phyloP scores from a whole-genome alignment of 2,888 invertebrate genomes.

The Scrobipalpa atriplicella region DNA sequence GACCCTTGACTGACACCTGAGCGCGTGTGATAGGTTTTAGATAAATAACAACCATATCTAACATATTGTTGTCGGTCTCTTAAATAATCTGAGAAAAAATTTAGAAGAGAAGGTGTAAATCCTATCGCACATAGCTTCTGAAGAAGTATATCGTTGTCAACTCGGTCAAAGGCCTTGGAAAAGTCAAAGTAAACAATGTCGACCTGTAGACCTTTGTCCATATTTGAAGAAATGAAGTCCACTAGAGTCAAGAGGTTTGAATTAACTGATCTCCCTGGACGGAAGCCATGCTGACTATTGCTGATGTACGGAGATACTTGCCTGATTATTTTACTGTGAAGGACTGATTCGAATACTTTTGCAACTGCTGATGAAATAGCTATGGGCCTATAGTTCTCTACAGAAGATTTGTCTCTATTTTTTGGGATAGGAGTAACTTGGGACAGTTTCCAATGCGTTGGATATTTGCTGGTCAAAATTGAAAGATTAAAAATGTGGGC shows the following conservation, averaged over 20 bases:
- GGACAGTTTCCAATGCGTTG: slow-evolving; percentile 1
- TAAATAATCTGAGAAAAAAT: not conserved
- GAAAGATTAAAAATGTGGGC: not conserved
- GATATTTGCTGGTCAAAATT: not conserved
- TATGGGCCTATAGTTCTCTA: too few relatives aligned
- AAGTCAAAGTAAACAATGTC: not conserved
- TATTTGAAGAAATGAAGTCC: not conserved
- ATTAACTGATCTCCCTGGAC: not conserved
- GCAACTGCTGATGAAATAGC: too few relatives aligned
- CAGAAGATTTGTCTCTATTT: too few relatives aligned
- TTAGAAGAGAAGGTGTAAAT: not conserved
- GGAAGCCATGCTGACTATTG: slow-evolving; percentile 14
- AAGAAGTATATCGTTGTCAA: slow-evolving; percentile 1
- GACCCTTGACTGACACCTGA: slow-evolving; percentile 3
- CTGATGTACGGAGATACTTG: too few relatives aligned
- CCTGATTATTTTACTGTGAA: too few relatives aligned
- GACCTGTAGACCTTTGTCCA: slow-evolving; percentile 5
- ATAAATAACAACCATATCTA: not conserved
- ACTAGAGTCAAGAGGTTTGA: not conserved
- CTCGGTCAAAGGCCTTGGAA: too few relatives aligned
- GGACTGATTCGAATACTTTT: too few relatives aligned
- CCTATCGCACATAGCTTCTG: not conserved
- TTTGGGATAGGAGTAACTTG: not conserved
- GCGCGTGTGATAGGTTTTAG: not conserved
- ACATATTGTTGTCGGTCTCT: slow-evolving; percentile 4